phyloP scores from a whole-genome alignment of 2,888 invertebrate genomes.

The Osedax fenrisi region DNA sequence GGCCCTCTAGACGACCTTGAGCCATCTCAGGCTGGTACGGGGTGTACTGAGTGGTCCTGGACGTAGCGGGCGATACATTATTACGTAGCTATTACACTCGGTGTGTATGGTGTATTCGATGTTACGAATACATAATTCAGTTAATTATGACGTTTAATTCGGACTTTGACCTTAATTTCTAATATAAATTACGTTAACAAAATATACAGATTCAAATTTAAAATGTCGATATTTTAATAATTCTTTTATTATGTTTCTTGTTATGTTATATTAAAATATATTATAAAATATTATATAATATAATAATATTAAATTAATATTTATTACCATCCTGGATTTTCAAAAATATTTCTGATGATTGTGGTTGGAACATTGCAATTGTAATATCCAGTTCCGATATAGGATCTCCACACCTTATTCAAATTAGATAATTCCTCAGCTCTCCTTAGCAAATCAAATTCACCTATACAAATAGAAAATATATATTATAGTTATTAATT shows the following conservation, averaged over 20 bases:
- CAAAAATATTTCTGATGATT: conserved; percentile 87
- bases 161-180: no score
- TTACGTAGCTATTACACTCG: neutral
- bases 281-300: no score
- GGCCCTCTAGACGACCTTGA: conserved; percentile 83
- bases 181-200: no score
- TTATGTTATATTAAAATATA: no score
- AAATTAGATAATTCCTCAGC: conserved; percentile 52
- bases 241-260: no score
- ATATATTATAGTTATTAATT: no score
- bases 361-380: conserved; percentile 90
- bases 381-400: conserved; percentile 97
- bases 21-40: conserved; percentile 97
- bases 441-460: conserved; percentile 67
- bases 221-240: no score
- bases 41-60: conserved; percentile 89
- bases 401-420: conserved; percentile 86
- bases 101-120: no score
- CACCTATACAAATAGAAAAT: conserved; percentile 66
- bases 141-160: no score
- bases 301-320: no score
- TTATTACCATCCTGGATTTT: conserved; percentile 92
- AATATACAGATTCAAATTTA: no score
- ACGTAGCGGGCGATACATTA: neutral
- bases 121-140: no score